Evolutionary conservation across 2,888 invertebrate species (phyloP).

Genomic region (Melipona beecheii): DNA sequence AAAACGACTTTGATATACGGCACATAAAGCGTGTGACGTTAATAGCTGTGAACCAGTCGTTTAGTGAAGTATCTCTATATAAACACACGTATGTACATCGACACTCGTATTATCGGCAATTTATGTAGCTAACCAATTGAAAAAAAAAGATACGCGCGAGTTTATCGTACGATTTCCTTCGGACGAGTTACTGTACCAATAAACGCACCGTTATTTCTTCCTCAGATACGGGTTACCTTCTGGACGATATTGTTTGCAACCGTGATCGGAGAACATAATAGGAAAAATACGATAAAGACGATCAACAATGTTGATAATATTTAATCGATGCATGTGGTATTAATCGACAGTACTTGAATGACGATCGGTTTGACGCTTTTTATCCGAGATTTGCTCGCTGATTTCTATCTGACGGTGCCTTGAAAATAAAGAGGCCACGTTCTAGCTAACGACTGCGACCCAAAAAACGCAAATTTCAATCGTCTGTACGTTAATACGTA

Average conservation of each 20-base stretch:
- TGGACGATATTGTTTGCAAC: slow-evolving; percentile 27
- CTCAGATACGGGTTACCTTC: slow-evolving; percentile 34
- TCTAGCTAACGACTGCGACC: neutral
- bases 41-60: slow-evolving; percentile 56
- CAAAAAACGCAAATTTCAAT: slow-evolving; percentile 31
- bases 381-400: neutral
- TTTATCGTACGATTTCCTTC: slow-evolving; percentile 58
- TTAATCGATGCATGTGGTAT: neutral
- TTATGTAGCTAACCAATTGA: slow-evolving; percentile 48
- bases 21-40: slow-evolving; percentile 30
- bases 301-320: neutral
- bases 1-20: slow-evolving; percentile 10
- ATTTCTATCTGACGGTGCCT: neutral
- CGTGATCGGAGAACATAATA: slow-evolving; percentile 3
- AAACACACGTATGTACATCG: neutral
- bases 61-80: slow-evolving; percentile 40
- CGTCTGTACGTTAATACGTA: neutral
- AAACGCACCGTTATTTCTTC: slow-evolving; percentile 52
- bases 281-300: neutral
- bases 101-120: slow-evolving; percentile 42
- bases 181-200: slow-evolving; percentile 56
- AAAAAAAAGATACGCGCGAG: slow-evolving; percentile 37
- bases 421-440: neutral
- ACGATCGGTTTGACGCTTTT: neutral
- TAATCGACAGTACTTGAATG: slow-evolving; percentile 7